Percentiles rank a stretch among this genome's conserved stretches.
These are phyloP conservation scores for Seriola dumerili DNA, from an alignment of 2,113 vertebrate genomes.

Conservation along the genomic window DNA sequence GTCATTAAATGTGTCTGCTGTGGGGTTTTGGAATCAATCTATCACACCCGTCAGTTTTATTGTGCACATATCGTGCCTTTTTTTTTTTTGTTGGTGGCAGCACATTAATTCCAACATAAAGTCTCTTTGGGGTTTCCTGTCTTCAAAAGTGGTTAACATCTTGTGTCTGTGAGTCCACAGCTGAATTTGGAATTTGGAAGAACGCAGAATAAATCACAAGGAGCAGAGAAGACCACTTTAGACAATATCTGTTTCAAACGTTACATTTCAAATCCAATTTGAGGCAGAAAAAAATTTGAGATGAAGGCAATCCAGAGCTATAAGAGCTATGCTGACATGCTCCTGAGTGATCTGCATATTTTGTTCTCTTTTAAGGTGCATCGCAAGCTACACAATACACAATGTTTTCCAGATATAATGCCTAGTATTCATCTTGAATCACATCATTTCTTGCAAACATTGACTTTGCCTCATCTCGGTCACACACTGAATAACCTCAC, in stretches of 20 bases:
- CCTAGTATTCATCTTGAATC: not conserved
- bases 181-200: not conserved
- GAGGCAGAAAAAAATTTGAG: not conserved
- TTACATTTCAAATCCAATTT: not conserved
- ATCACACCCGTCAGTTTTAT: conserved; percentile 23
- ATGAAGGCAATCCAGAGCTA: not conserved
- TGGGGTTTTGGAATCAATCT: conserved; percentile 35
- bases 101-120: conserved; percentile 5
- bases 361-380: not conserved
- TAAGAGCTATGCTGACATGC: not conserved
- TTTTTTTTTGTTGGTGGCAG: not conserved
- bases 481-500: not conserved
- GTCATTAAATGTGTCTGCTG: conserved; percentile 47
- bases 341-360: not conserved
- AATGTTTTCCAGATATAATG: not conserved
- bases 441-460: not conserved
- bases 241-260: conserved; percentile 4
- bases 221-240: not conserved
- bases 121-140: not conserved
- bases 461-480: not conserved
- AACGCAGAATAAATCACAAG: not conserved
- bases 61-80: not conserved
- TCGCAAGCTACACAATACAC: not conserved
- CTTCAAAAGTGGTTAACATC: not conserved
- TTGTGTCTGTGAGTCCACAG: not conserved